Percentiles rank a stretch among this genome's conserved stretches.
Conservation (phyloP, 2,797 vertebrate species). For the Amblyraja radiata region DNA sequence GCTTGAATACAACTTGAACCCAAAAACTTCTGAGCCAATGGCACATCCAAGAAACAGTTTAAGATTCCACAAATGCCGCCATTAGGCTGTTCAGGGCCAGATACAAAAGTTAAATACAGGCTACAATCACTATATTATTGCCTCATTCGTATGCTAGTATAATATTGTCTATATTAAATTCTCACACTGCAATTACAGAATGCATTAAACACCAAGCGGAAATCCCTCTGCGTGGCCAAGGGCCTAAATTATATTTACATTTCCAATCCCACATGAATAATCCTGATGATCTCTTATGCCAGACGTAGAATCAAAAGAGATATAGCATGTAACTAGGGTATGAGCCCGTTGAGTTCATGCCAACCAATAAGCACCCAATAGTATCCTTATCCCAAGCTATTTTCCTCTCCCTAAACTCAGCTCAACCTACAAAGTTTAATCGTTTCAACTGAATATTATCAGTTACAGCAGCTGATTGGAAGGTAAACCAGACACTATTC, state of each 20-base stretch:
- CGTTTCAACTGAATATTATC: no score
- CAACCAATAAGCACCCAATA: no score
- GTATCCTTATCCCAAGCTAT: no score
- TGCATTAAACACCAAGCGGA: background rate
- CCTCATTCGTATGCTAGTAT: background rate
- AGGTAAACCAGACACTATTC: background rate
- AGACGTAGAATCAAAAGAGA: no score
- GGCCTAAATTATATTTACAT: background rate
- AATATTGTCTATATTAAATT: background rate
- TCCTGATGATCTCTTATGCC: background rate
- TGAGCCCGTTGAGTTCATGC: no score
- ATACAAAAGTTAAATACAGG: background rate
- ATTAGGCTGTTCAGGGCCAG: background rate
- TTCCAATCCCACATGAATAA: background rate
- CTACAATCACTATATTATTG: background rate
- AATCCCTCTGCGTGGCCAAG: background rate
- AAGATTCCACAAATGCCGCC: no score
- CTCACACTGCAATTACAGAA: background rate
- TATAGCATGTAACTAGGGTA: no score
- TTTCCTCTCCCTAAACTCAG: no score
- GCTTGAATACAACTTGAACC: background rate
- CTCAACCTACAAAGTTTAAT: background rate
- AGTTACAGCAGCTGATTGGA: background rate
- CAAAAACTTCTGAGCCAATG: background rate
- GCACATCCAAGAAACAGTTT: background rate